Percentiles rank a stretch among this genome's conserved stretches.
Evolutionary conservation across 2,113 vertebrate genomes (phyloP).

Genomic region (Pleuronectes platessa): DNA sequence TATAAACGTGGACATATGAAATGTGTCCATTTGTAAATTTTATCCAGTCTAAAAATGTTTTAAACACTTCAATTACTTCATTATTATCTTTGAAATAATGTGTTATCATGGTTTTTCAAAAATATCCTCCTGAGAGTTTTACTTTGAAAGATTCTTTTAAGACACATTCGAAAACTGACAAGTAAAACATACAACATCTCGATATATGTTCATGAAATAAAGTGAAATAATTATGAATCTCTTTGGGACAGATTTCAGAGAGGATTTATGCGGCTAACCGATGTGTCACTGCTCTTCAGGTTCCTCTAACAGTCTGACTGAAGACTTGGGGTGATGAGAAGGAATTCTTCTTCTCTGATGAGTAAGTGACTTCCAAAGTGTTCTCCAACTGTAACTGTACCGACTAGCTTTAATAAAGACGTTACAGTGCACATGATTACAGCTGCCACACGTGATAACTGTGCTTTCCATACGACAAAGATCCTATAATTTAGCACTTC

Average conservation of each 20-base stretch:
- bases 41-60: too few relatives aligned
- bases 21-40: too few relatives aligned
- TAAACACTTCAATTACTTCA: too few relatives aligned
- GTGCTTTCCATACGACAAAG: slow-evolving; percentile 15
- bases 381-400: neutral
- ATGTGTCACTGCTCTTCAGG: neutral
- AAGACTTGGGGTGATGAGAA: slow-evolving; percentile 45
- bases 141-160: neutral
- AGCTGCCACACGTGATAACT: slow-evolving; percentile 33
- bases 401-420: slow-evolving; percentile 25
- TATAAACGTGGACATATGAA: too few relatives aligned
- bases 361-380: slow-evolving; percentile 24
- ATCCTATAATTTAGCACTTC: slow-evolving; percentile 46
- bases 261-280: neutral
- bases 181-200: too few relatives aligned
- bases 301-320: neutral
- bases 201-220: neutral
- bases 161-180: too few relatives aligned
- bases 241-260: neutral
- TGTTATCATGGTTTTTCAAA: too few relatives aligned
- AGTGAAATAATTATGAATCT: neutral
- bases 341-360: slow-evolving; percentile 22
- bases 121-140: neutral
- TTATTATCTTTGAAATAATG: neutral
- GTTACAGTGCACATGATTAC: slow-evolving; percentile 40